Evolutionary conservation across 2,113 vertebrate species (phyloP).

Genomic region (Sinosuthora webbiana): DNA sequence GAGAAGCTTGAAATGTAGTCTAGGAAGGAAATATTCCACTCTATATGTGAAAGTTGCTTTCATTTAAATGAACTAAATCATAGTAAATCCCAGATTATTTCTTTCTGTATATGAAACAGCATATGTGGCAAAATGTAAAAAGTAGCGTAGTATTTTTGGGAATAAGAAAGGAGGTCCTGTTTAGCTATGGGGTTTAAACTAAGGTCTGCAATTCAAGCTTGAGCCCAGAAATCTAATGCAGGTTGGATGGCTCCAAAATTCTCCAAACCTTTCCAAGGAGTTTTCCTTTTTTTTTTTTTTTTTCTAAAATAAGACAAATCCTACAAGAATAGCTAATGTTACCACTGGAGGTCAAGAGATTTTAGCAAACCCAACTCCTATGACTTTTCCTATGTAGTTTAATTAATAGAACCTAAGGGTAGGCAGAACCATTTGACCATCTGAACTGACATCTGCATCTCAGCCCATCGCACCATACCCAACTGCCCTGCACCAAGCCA

Average conservation of each 20-base stretch:
- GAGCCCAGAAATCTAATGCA: neutral
- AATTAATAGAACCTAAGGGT: slow-evolving; percentile 44
- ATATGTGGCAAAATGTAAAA: neutral
- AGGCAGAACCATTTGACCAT: slow-evolving; percentile 11
- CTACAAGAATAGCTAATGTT: neutral
- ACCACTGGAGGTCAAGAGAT: neutral
- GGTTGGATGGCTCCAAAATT: neutral
- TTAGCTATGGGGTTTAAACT: neutral
- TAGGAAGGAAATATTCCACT: neutral
- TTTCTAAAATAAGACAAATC: neutral
- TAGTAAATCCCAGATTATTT: slow-evolving; percentile 8
- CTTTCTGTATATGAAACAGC: neutral
- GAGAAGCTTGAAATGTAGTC: neutral
- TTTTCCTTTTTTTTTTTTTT: neutral
- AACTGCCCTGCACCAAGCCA: neutral
- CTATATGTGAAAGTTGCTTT: neutral
- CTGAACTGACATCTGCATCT: slow-evolving; percentile 10
- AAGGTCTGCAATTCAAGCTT: neutral
- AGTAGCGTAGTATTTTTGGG: neutral
- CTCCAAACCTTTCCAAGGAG: neutral
- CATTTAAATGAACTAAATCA: neutral
- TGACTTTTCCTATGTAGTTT: slow-evolving; percentile 3
- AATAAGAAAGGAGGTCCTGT: neutral
- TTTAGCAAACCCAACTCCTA: neutral
- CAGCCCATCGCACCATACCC: neutral